These are phyloP conservation scores for Cryptoblepharus egeriae DNA, from an alignment of 2,797 vertebrate species.

Conservation along the genomic window DNA sequence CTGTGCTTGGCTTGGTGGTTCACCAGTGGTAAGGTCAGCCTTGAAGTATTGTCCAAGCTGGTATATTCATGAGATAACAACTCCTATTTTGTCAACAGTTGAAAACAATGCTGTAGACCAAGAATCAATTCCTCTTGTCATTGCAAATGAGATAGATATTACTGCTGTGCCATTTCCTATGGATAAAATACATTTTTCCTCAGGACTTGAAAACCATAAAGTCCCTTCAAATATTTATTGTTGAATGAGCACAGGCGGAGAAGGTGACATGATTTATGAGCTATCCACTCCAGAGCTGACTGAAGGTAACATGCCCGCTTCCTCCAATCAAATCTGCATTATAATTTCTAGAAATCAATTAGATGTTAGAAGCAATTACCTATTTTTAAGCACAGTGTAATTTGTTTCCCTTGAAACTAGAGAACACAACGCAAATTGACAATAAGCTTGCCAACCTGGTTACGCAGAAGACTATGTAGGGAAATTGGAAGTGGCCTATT, in stretches of 20 bases:
- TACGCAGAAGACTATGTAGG: conserved; percentile 19
- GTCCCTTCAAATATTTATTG: conserved; percentile 65
- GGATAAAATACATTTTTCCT: conserved; percentile 52
- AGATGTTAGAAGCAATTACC: conserved; percentile 74
- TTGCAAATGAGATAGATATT: conserved; percentile 60
- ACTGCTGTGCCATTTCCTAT: conserved; percentile 54
- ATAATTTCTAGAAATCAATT: conserved; percentile 77
- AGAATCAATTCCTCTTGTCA: conserved; percentile 53
- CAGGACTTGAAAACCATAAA: conserved; percentile 62
- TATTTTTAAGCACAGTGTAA: conserved; percentile 74
- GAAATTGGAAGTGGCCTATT: conserved; percentile 1
- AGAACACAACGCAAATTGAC: conserved; percentile 48
- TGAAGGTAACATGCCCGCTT: conserved; percentile 66
- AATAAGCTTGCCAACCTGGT: conserved; percentile 48
- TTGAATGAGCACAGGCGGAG: conserved; percentile 54
- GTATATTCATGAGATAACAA: conserved; percentile 45
- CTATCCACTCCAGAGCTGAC: conserved; percentile 56
- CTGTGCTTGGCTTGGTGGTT: not conserved
- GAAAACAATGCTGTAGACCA: conserved; percentile 52
- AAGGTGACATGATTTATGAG: conserved; percentile 51
- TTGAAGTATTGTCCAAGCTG: conserved; percentile 38
- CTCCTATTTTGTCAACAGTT: conserved; percentile 31
- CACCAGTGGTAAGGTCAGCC: not conserved
- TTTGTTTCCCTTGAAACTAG: conserved; percentile 70
- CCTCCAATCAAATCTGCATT: conserved; percentile 72